phyloP scores from a whole-genome alignment of 2,797 vertebrate genomes.

The Liasis olivaceus region DNA sequence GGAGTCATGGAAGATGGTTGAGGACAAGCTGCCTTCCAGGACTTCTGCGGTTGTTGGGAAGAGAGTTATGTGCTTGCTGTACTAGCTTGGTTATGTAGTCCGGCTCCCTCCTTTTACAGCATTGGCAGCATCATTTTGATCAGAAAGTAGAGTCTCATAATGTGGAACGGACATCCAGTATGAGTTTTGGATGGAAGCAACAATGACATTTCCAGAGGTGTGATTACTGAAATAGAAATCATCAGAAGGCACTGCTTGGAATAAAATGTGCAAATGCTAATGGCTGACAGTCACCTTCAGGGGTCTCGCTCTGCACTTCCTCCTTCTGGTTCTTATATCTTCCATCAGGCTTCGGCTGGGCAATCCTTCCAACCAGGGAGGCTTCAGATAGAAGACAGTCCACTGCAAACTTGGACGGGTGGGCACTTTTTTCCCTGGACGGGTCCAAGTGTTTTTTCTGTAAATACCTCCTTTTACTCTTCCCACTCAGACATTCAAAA shows the following conservation, averaged over 20 bases:
- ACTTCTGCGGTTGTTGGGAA: not conserved
- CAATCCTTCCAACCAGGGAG: not conserved
- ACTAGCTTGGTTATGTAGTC: not conserved
- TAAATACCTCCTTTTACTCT: slow-evolving; percentile 10
- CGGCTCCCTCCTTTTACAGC: not conserved
- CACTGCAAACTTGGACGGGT: not conserved
- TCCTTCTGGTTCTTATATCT: not conserved
- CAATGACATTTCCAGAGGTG: not conserved
- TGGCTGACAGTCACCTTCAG: not conserved
- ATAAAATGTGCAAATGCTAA: not conserved
- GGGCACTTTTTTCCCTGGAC: not conserved
- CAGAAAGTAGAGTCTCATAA: not conserved
- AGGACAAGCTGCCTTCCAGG: not conserved
- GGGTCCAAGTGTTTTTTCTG: not conserved
- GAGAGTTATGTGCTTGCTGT: not conserved
- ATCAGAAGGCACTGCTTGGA: not conserved
- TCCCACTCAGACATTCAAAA: not conserved
- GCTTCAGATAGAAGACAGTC: not conserved
- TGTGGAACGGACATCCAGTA: not conserved
- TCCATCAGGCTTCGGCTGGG: not conserved
- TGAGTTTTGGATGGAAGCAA: not conserved
- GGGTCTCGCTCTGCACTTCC: not conserved
- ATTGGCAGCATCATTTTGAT: not conserved
- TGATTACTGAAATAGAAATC: not conserved
- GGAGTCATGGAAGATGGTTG: not conserved